Percentiles rank a stretch among this genome's conserved stretches.
Evolutionary conservation across 37 sponge, comb jelly and placozoan genomes (phyloP).

Genomic region (Beroe ovata): DNA sequence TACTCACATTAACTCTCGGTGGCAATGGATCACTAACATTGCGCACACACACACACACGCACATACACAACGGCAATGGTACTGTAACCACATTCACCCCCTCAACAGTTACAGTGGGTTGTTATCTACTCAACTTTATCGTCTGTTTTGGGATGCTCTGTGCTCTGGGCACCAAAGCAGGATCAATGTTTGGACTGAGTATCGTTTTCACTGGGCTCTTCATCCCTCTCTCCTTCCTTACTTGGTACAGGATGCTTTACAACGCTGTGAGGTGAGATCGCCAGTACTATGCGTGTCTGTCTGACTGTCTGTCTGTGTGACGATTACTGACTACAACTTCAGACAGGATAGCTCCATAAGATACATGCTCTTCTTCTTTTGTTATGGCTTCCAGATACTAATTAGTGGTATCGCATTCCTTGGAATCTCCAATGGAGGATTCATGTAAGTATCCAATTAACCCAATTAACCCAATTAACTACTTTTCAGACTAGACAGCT

Average conservation of each 20-base stretch:
- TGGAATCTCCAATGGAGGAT: conserved; percentile 1
- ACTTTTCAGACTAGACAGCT: conserved; percentile 41
- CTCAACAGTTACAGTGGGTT: conserved; percentile 27
- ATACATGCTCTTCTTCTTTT: conserved; percentile 67
- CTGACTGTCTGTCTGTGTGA: too few species aligned
- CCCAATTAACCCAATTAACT: neutral
- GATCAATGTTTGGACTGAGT: conserved; percentile 43
- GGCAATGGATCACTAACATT: too few species aligned
- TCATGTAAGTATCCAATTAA: conserved; percentile 16
- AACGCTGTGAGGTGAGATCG: conserved; percentile 45
- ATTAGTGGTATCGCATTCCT: conserved; percentile 13
- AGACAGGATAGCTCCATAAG: conserved; percentile 24
- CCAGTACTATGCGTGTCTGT: too few species aligned
- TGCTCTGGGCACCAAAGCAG: conserved; percentile 44
- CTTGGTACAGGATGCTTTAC: conserved; percentile 66
- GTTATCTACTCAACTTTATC: conserved; percentile 47
- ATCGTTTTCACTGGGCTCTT: conserved; percentile 23
- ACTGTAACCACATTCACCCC: too few species aligned
- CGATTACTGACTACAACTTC: neutral
- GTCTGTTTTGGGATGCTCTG: conserved; percentile 65
- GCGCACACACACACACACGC: too few species aligned
- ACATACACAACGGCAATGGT: too few species aligned
- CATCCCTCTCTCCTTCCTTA: conserved; percentile 64
- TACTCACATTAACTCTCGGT: too few species aligned
- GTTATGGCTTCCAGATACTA: conserved; percentile 33